Conservation (phyloP, 2,113 vertebrate species). For the Crotalus viridis region DNA sequence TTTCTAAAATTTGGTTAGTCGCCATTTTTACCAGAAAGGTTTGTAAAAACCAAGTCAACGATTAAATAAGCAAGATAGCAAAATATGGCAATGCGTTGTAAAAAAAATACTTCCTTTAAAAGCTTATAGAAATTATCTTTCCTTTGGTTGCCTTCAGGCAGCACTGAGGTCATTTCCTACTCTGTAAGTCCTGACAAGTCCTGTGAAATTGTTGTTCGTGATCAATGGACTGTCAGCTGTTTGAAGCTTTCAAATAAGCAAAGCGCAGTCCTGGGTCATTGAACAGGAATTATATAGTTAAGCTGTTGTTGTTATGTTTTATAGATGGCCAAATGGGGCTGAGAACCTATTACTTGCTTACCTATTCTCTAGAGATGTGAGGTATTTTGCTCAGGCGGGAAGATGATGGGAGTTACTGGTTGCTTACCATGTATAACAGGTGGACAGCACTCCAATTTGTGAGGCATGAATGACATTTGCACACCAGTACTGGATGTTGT, state of each 20-base stretch:
- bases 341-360: neutral
- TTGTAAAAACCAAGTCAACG: neutral
- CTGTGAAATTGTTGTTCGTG: slow-evolving; percentile 18
- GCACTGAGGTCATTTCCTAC: neutral
- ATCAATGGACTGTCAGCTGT: slow-evolving; percentile 12
- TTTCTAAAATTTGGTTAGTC: neutral
- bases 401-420: neutral
- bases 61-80: slow-evolving; percentile 8
- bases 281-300: neutral
- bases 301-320: neutral
- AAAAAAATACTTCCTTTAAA: slow-evolving; percentile 33
- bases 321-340: neutral
- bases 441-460: neutral
- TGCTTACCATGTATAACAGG: neutral
- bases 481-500: neutral
- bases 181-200: neutral
- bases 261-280: neutral
- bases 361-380: neutral
- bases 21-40: neutral
- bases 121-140: slow-evolving; percentile 27
- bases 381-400: neutral
- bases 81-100: slow-evolving; percentile 30
- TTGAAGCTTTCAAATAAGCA: neutral
- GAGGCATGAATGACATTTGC: neutral
- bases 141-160: slow-evolving; percentile 4